Percentiles rank a stretch among this genome's conserved stretches.
Evolutionary conservation across 1,140 invertebrate species (phyloP).

Genomic region (Drosophila kurseongensis): DNA sequence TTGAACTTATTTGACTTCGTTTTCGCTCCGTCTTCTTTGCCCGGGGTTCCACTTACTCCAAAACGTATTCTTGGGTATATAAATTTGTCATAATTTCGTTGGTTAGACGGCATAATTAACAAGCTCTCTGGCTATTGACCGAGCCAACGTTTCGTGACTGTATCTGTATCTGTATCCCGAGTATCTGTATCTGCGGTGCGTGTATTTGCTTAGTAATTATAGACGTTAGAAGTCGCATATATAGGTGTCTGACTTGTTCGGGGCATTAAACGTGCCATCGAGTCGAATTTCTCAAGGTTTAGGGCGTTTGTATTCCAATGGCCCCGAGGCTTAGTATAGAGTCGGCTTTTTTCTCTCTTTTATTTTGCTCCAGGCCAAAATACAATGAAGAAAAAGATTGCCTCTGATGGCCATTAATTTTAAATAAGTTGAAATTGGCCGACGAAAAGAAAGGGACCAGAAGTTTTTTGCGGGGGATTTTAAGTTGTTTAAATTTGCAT

Average conservation of each 20-base stretch:
- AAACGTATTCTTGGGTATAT: slow-evolving; percentile 44
- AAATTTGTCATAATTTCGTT: slow-evolving; percentile 82
- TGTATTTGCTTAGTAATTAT: slow-evolving; percentile 69
- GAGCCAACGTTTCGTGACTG: slow-evolving; percentile 47
- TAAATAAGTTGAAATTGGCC: slow-evolving; percentile 34
- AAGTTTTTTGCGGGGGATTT: slow-evolving; percentile 34
- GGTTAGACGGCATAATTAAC: slow-evolving; percentile 81
- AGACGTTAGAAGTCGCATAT: slow-evolving; percentile 64
- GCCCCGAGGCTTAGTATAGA: slow-evolving; percentile 39
- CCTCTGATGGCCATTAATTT: slow-evolving; percentile 52
- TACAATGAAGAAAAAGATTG: slow-evolving; percentile 16
- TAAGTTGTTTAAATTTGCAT: slow-evolving; percentile 60
- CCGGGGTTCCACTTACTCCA: not conserved
- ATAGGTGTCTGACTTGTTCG: slow-evolving; percentile 52
- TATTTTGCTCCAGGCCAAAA: slow-evolving; percentile 31
- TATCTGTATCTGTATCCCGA: slow-evolving; percentile 20
- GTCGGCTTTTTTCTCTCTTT: slow-evolving; percentile 22
- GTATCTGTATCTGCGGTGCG: slow-evolving; percentile 25
- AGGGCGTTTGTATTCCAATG: slow-evolving; percentile 56
- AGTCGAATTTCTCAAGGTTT: slow-evolving; percentile 60
- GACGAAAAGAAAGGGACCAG: slow-evolving; percentile 14
- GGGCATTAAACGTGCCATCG: slow-evolving; percentile 72
- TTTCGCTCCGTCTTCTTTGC: slow-evolving; percentile 30
- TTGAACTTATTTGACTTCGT: slow-evolving; percentile 79
- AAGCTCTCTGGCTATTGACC: slow-evolving; percentile 59